Evolutionary conservation across 1,140 invertebrate species (phyloP).

Genomic region (Sitodiplosis mosellana): DNA sequence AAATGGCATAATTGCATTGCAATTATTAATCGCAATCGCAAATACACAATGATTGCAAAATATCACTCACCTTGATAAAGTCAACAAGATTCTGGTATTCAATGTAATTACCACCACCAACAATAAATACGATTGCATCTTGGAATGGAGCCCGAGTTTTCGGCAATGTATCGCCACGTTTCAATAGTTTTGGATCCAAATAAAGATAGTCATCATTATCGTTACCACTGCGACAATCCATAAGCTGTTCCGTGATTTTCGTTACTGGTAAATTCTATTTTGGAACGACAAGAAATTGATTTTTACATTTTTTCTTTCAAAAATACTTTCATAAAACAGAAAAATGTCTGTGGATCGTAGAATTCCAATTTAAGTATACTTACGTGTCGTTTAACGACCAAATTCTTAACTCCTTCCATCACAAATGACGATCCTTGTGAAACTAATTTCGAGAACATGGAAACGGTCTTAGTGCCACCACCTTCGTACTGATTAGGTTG

Average conservation of each 20-base stretch:
- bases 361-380: slow-evolving; percentile 20
- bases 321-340: neutral
- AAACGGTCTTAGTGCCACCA: slow-evolving; percentile 90
- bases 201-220: slow-evolving; percentile 79
- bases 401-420: slow-evolving; percentile 99
- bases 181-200: slow-evolving; percentile 80
- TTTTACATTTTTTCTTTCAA: neutral
- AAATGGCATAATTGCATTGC: no score
- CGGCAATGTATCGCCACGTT: slow-evolving; percentile 44
- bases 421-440: slow-evolving; percentile 94
- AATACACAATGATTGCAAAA: neutral
- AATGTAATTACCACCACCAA: slow-evolving; percentile 97
- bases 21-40: no score
- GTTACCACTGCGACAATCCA: slow-evolving; percentile 61
- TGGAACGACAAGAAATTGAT: slow-evolving; percentile 10
- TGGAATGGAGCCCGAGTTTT: slow-evolving; percentile 52
- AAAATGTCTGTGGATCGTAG: no score
- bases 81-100: slow-evolving; percentile 98
- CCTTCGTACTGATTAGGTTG: slow-evolving; percentile 61
- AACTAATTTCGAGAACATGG: slow-evolving; percentile 96
- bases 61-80: slow-evolving; percentile 75
- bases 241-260: slow-evolving; percentile 77
- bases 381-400: slow-evolving; percentile 94
- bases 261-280: slow-evolving; percentile 82
- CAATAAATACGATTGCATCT: slow-evolving; percentile 89